These are phyloP conservation scores for Pelecanus crispus DNA, from an alignment of 2,113 vertebrate species.

Conservation along the genomic window DNA sequence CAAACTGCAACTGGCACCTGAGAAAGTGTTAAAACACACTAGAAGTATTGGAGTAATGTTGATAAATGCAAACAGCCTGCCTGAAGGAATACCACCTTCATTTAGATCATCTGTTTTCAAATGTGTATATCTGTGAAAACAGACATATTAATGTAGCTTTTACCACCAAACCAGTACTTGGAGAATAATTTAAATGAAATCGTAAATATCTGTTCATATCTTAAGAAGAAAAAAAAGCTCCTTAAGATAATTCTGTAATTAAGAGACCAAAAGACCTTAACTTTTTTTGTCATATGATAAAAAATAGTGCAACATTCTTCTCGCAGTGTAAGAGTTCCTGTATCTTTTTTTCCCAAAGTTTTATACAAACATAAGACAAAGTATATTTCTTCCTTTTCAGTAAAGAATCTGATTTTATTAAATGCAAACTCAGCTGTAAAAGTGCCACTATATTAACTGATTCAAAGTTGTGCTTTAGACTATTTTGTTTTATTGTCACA, in stretches of 20 bases:
- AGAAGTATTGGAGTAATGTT: slow-evolving; percentile 60
- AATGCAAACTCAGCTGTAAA: not conserved
- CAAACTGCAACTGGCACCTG: slow-evolving; percentile 60
- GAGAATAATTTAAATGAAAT: not conserved
- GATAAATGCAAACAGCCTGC: slow-evolving; percentile 63
- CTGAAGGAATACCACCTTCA: slow-evolving; percentile 57
- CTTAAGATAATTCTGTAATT: not conserved
- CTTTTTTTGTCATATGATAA: not conserved
- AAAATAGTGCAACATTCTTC: not conserved
- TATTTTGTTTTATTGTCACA: not conserved
- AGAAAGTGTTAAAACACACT: slow-evolving; percentile 62
- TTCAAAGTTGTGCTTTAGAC: not conserved
- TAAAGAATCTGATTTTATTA: not conserved
- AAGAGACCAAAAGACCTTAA: not conserved
- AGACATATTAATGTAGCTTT: not conserved
- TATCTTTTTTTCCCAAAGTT: not conserved
- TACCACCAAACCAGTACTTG: not conserved
- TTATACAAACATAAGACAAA: not conserved
- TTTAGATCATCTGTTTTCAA: slow-evolving; percentile 49
- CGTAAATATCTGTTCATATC: not conserved
- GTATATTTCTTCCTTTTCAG: not conserved
- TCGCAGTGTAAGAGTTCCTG: not conserved
- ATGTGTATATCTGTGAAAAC: slow-evolving; percentile 20
- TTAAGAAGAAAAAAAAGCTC: not conserved
- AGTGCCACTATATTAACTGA: not conserved